Evolutionary conservation across 2,113 vertebrate species (phyloP), one percentile per base, ranked within the genome.

Genomic region (Percopsis transmontana): DNA sequence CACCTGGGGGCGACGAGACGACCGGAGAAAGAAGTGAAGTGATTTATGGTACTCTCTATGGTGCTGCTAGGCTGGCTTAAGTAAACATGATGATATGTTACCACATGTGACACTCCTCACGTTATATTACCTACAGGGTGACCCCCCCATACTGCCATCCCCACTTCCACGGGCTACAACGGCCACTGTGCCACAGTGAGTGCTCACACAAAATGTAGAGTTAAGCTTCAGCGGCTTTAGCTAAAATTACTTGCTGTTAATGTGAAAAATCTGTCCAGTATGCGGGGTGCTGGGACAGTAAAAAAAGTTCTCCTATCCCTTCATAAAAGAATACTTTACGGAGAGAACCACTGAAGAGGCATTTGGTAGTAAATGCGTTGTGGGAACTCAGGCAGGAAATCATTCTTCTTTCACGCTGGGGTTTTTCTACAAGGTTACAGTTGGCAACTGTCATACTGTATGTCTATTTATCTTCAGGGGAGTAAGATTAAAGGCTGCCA

Each of bases 1-100:
- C 76, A 85, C 88, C 91, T 92, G 87, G 74, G 68, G 81, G 67
- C 70, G 77, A 74, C 44, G 72, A 72, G 72, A 79, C 73, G 83
- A 66, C 62, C 54, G 72, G 52, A 60, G 53, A 72, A 48, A 75
- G 57, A 67, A 58, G 58, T 66, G 70, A 78, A 45, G n/a, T 33
- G 27, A 33, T 33, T 33, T 33, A 33, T 33, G n/a, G n/a, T n/a
- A n/a, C n/a, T n/a, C n/a, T 41, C 40, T 12, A 41, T 12, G 5
- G 11, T 12, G 11, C 42, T 45, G 42, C 42, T 45, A 12, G 12
- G 42, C 9, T 10, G 42, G 42, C 42, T 45, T 3, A 7, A 33
- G 27, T 33, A 33, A 33, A 33, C 27, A 33, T 33, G 27, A 33
- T 33, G n/a, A n/a, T n/a, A n/a, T n/a, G 27, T 7, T 33, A 33